Evolutionary conservation across 2,113 vertebrate genomes (phyloP).

Genomic region (Zosterops borbonicus): DNA sequence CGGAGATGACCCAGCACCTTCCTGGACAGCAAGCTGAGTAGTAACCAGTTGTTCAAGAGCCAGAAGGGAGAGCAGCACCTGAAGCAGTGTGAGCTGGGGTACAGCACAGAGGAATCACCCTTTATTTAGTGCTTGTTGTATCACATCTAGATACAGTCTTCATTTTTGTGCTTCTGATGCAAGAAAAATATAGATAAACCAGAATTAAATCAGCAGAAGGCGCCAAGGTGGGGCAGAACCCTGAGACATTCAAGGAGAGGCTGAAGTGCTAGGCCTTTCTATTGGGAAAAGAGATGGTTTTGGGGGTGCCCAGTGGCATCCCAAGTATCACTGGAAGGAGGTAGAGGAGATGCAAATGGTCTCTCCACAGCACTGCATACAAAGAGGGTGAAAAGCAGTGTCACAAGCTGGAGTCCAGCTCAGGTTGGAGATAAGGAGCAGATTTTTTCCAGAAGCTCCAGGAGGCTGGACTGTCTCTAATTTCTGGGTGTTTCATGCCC

Average conservation of each 20-base stretch:
- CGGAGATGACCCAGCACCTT: not conserved
- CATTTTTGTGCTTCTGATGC: not conserved
- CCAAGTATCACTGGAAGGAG: accelerated
- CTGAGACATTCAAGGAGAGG: not conserved
- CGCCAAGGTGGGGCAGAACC: too few species aligned
- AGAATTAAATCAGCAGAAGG: not conserved
- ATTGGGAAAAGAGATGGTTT: not conserved
- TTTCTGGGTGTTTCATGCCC: not conserved
- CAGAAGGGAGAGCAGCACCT: not conserved
- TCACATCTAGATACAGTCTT: not conserved
- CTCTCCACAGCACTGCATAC: accelerated
- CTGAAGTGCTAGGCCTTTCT: not conserved
- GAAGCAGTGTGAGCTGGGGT: accelerated
- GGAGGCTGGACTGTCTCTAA: accelerated
- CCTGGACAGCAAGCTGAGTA: not conserved
- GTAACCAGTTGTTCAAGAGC: not conserved
- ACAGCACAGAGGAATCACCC: accelerated
- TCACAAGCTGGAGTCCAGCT: not conserved
- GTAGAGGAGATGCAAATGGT: not conserved
- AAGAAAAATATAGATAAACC: not conserved
- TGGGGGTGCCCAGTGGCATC: accelerated
- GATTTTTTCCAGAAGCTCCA: not conserved
- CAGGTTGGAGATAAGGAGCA: not conserved
- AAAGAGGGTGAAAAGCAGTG: not conserved
- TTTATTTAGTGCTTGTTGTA: not conserved